Percentiles rank a stretch among this genome's conserved stretches.
Evolutionary conservation across 2,113 vertebrate species (phyloP).

Genomic region (Phoxinus phoxinus): DNA sequence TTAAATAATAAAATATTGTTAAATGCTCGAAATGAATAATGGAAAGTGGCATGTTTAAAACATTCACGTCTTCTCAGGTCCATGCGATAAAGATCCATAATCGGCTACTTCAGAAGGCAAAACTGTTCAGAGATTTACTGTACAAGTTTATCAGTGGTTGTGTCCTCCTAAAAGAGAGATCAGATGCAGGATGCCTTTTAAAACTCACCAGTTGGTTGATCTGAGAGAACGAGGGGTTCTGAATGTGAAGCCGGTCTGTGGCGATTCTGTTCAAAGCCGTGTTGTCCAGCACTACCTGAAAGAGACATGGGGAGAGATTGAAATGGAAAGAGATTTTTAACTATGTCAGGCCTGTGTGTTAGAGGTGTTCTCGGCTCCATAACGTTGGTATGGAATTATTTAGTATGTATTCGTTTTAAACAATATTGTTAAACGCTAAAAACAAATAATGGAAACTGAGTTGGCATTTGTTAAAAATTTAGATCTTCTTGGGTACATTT

Average conservation of each 20-base stretch:
- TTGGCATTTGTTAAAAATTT: no score
- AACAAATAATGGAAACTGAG: no score
- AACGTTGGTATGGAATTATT: neutral
- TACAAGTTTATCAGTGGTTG: neutral
- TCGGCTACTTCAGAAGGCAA: no score
- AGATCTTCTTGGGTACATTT: no score
- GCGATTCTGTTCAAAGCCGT: constrained; percentile 94
- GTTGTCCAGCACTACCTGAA: constrained; percentile 95
- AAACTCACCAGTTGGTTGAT: constrained; percentile 95
- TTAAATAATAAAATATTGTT: neutral
- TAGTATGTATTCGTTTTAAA: neutral
- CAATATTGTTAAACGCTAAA: neutral
- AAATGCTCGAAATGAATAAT: neutral
- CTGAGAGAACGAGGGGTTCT: constrained; percentile 96
- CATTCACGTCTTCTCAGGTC: neutral
- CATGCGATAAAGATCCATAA: neutral
- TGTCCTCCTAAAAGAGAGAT: neutral
- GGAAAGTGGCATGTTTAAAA: neutral
- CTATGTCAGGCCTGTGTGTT: neutral
- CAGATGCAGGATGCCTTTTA: no score
- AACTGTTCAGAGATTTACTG: no score
- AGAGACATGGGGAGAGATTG: constrained; percentile 20
- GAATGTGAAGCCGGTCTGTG: constrained; percentile 94
- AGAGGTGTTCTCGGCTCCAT: neutral
- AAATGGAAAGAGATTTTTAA: neutral